Evolutionary conservation across 92 coral and sea anemone genomes (phyloP), one percentile per base, ranked within the genome.

Genomic region (Muricea muricata): DNA sequence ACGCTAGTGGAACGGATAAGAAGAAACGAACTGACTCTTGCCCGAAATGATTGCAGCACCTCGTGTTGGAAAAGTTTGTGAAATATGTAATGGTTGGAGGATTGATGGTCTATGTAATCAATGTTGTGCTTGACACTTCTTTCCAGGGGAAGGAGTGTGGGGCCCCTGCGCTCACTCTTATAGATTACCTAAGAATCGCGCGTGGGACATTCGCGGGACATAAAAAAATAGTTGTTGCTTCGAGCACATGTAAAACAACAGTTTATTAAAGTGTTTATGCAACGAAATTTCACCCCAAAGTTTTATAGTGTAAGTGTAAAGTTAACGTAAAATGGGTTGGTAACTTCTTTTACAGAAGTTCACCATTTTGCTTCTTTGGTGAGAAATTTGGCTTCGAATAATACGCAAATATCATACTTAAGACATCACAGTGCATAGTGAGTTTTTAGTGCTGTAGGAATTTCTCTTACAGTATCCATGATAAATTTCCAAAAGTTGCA

Each of bases 111-210:
- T 58, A 18, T 18, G 7, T 58, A 58, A 26, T 58, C 67, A 18
- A 26, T 58, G 30, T n/a, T n/a, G 23, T 58, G 30, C n/a, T n/a
- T 58, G 30, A n/a, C 30, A 58, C 21, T 18, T 58, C 30, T 58
- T 26, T 18, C 8, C 67, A 58, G 67, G 67, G 67, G 67, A 20
- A 58, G n/a, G n/a, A 58, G 67, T 58, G 67, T 58, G 21, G 67
- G 67, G 25, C 67, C 67, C 67, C 67, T n/a, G 67, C 67, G 9
- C 67, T 42, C 7, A 42, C 14, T 42, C 7, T 42, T 7, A 7
- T 42, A n/a, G n/a, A 42, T 42, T 42, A 42, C 14, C 50, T 14
- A 42, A 42, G 8, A 42, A 42, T 42, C 50, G 50, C 50, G 14
- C 14, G 50, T 42, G 50, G 50, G 50, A 42, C 50, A n/a, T n/a